These are phyloP conservation scores for Trachelus troglodyta DNA, from an alignment of 2,888 invertebrate genomes.

Conservation along the genomic window DNA sequence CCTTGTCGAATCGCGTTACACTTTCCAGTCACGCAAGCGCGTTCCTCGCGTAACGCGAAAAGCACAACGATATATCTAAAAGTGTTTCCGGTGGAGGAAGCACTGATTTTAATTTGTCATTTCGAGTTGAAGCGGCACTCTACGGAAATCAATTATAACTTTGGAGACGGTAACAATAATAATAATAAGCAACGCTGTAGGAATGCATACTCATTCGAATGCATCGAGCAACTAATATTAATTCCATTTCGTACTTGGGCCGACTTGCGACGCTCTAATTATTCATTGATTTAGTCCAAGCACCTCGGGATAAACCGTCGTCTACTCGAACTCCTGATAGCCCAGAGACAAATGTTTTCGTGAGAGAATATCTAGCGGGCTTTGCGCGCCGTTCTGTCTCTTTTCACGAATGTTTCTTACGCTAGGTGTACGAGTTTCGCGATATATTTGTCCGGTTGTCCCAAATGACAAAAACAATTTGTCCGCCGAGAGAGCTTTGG, in stretches of 20 bases:
- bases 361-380: background rate
- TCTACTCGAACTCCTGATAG: background rate
- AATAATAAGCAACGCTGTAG: background rate
- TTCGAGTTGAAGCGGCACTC: constrained; percentile 32
- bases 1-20: background rate
- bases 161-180: constrained; percentile 38
- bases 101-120: constrained; percentile 45
- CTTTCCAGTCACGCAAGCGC: background rate
- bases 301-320: background rate
- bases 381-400: background rate
- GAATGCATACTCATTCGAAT: constrained; percentile 13
- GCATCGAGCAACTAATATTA: constrained; percentile 11
- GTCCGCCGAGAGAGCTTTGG: background rate
- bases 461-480: background rate
- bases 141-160: constrained; percentile 47
- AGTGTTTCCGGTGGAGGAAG: constrained; percentile 14
- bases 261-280: constrained; percentile 1
- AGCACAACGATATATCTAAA: background rate
- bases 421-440: background rate
- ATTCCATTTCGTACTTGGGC: constrained; percentile 1
- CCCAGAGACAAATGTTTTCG: background rate
- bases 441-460: background rate
- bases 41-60: background rate
- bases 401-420: background rate
- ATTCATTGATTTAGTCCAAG: constrained; percentile 6